phyloP scores from a whole-genome alignment of 1,140 invertebrate genomes.

The Globodera ellingtonae region DNA sequence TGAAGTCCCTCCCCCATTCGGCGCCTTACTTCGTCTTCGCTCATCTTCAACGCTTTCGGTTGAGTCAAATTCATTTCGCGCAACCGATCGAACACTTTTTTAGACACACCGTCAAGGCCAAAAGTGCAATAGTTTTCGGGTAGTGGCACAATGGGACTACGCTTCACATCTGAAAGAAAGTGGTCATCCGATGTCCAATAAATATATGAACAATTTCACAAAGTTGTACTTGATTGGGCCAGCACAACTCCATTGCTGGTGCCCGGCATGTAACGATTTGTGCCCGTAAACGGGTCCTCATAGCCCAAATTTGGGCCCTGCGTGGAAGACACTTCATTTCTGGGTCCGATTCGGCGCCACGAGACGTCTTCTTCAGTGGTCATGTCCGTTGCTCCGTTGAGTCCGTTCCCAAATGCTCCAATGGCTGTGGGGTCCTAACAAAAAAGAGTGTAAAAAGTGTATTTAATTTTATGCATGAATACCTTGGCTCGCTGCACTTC shows the following conservation, averaged over 20 bases:
- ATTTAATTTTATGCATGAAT: not conserved
- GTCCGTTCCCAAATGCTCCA: constrained; percentile 1
- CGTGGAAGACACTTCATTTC: constrained; percentile 68
- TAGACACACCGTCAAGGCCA: constrained; percentile 38
- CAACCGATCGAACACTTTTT: constrained; percentile 54
- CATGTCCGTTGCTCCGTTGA: not conserved
- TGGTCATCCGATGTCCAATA: constrained; percentile 49
- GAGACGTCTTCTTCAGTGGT: not conserved
- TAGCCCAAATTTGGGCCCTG: not conserved
- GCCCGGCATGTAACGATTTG: constrained; percentile 68
- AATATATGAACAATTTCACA: constrained; percentile 17
- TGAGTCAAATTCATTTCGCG: constrained; percentile 50
- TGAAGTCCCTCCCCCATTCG: not conserved
- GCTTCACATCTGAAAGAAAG: constrained; percentile 30
- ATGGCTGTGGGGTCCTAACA: not conserved
- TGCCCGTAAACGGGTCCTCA: constrained; percentile 69
- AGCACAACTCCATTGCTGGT: constrained; percentile 28
- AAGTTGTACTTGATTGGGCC: constrained; percentile 66
- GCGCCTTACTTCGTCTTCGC: constrained; percentile 34
- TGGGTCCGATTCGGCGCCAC: constrained; percentile 41
- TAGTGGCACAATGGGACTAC: constrained; percentile 40
- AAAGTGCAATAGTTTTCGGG: constrained; percentile 46
- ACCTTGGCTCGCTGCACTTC: constrained; percentile 19
- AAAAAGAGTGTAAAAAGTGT: not conserved
- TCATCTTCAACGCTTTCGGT: constrained; percentile 25